phyloP scores from a whole-genome alignment of 2,888 invertebrate genomes.

The Rhagonycha fulva region DNA sequence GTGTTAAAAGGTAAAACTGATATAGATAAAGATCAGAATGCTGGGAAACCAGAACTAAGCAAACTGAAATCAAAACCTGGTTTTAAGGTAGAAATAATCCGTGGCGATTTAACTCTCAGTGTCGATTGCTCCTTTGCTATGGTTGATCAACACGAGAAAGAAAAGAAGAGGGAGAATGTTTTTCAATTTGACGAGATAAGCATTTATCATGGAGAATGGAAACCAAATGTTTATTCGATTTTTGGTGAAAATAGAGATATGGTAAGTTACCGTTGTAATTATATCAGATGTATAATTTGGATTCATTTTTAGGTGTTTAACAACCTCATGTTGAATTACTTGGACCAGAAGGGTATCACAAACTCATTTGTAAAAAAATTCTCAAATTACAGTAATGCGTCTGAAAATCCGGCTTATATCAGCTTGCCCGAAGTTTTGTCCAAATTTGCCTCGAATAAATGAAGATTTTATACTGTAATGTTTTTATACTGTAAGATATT shows the following conservation, averaged over 20 bases:
- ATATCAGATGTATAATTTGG: conserved; percentile 53
- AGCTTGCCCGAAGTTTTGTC: conserved; percentile 84
- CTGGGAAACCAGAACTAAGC: conserved; percentile 74
- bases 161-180: conserved; percentile 82
- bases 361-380: conserved; percentile 92
- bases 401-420: conserved; percentile 93
- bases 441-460: conserved; percentile 75
- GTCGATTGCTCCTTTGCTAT: conserved; percentile 84
- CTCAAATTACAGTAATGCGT: conserved; percentile 85
- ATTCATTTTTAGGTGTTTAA: conserved; percentile 81
- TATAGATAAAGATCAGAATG: conserved; percentile 60
- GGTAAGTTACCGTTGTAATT: conserved; percentile 60
- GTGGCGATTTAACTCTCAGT: conserved; percentile 76
- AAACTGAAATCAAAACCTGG: conserved; percentile 91
- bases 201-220: conserved; percentile 85
- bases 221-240: conserved; percentile 85
- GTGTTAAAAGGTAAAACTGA: conserved; percentile 84
- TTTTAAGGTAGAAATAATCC: conserved; percentile 85
- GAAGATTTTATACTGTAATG: conserved; percentile 16
- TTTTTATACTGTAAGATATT: conserved; percentile 5
- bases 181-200: conserved; percentile 94
- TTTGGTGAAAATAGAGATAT: conserved; percentile 95
- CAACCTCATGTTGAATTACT: conserved; percentile 89
- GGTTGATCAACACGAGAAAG: conserved; percentile 66
- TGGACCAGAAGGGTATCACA: conserved; percentile 94